A percentile compares a stretch with the other conserved stretches of the same genome.
Evolutionary conservation across 2,113 vertebrate species (phyloP).

Genomic region (Onychostoma macrolepis): DNA sequence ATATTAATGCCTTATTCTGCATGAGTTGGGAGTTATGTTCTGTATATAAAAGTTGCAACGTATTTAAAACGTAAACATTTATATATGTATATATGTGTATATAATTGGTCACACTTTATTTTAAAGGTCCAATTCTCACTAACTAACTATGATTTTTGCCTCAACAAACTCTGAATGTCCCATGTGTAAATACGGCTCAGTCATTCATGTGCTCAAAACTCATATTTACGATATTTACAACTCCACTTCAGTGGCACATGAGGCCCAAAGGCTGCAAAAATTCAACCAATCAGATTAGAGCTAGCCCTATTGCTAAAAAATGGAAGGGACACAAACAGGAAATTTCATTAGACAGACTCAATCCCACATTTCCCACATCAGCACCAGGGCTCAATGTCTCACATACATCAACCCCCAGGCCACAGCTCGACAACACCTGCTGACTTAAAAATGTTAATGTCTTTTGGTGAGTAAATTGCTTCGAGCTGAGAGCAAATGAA

Average conservation of each 20-base stretch:
- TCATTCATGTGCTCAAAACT: background rate
- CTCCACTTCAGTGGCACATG: background rate
- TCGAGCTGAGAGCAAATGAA: slow-evolving; percentile 25
- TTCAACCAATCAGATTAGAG: background rate
- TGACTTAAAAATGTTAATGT: background rate
- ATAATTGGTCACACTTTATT: too few relatives aligned
- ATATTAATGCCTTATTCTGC: too few relatives aligned
- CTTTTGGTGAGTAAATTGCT: background rate
- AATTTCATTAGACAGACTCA: background rate
- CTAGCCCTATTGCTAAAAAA: background rate
- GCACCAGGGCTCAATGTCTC: background rate
- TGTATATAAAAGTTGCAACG: too few relatives aligned
- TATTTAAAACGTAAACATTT: too few relatives aligned
- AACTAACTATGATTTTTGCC: too few relatives aligned
- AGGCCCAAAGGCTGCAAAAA: background rate
- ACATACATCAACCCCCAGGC: background rate
- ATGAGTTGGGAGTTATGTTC: too few relatives aligned
- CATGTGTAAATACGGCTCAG: background rate
- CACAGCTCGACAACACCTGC: background rate
- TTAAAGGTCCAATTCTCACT: too few relatives aligned
- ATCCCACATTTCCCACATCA: background rate
- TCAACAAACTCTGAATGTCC: background rate
- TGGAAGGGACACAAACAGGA: background rate
- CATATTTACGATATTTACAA: background rate
- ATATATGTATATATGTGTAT: too few relatives aligned